A percentile compares a stretch with the other conserved stretches of the same genome.
These are phyloP conservation scores for Axea sp. DNA, from an alignment of 2,888 invertebrate species.

Conservation along the genomic window DNA sequence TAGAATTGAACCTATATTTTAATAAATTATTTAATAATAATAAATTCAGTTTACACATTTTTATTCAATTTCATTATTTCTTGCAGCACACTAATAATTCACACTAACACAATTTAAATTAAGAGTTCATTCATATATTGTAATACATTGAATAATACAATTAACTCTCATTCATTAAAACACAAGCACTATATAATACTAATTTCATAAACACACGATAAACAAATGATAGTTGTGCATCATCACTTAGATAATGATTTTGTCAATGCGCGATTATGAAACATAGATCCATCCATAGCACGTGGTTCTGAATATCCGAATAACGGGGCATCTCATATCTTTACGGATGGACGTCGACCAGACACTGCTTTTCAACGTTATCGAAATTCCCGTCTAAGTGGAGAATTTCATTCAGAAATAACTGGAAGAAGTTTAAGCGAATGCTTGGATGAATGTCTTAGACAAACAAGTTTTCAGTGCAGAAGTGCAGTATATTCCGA, in stretches of 20 bases:
- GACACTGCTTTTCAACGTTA: slow-evolving; percentile 94
- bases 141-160: too few relatives aligned
- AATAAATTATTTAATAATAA: too few relatives aligned
- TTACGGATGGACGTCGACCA: slow-evolving; percentile 89
- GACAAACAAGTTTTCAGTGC: slow-evolving; percentile 94
- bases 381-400: slow-evolving; percentile 91
- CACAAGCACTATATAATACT: slow-evolving; percentile 17
- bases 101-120: too few relatives aligned
- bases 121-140: too few relatives aligned
- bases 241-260: slow-evolving; percentile 15
- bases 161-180: too few relatives aligned
- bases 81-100: too few relatives aligned
- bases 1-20: too few relatives aligned
- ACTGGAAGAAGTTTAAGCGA: slow-evolving; percentile 93
- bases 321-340: slow-evolving; percentile 91
- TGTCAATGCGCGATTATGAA: slow-evolving; percentile 66
- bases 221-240: background rate
- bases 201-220: slow-evolving; percentile 20
- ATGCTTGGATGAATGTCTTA: slow-evolving; percentile 92
- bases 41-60: too few relatives aligned
- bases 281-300: slow-evolving; percentile 81
- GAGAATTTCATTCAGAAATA: slow-evolving; percentile 94
- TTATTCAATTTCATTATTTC: too few relatives aligned
- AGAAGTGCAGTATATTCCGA: slow-evolving; percentile 94
- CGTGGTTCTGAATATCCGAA: slow-evolving; percentile 94